phyloP scores from a whole-genome alignment of 2,888 invertebrate genomes.

The Omphaloscelis lunosa region DNA sequence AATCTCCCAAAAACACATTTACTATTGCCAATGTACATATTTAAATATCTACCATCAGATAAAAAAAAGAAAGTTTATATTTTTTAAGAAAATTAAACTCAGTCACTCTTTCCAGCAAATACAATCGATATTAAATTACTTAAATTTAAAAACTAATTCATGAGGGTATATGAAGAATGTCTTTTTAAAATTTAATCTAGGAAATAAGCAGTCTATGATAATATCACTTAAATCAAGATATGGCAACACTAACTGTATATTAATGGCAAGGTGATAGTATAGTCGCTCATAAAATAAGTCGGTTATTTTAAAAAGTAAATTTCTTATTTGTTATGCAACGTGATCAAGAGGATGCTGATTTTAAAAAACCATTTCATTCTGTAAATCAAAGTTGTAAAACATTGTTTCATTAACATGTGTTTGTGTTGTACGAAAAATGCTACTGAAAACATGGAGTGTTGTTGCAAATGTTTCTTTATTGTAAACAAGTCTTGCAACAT shows the following conservation, averaged over 20 bases:
- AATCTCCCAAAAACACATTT: constrained; percentile 52
- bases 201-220: constrained; percentile 82
- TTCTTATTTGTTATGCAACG: background rate
- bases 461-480: background rate
- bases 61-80: background rate
- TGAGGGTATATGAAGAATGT: constrained; percentile 65
- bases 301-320: constrained; percentile 30
- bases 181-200: constrained; percentile 68
- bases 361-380: background rate
- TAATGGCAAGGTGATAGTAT: constrained; percentile 62
- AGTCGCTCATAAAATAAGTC: constrained; percentile 33
- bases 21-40: constrained; percentile 59
- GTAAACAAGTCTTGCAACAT: background rate
- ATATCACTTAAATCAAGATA: constrained; percentile 80
- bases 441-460: background rate
- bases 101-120: constrained; percentile 49
- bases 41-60: constrained; percentile 48
- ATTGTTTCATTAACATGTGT: background rate
- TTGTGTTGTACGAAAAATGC: background rate
- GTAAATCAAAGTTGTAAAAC: background rate
- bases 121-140: constrained; percentile 51
- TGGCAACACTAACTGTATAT: constrained; percentile 70
- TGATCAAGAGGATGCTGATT: background rate
- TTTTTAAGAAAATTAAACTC: constrained; percentile 33
- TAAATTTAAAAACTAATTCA: constrained; percentile 49